A percentile compares a stretch with the other conserved stretches of the same genome.
Evolutionary conservation across 2,113 vertebrate genomes (phyloP).

Genomic region (Lycocorax pyrrhopterus): DNA sequence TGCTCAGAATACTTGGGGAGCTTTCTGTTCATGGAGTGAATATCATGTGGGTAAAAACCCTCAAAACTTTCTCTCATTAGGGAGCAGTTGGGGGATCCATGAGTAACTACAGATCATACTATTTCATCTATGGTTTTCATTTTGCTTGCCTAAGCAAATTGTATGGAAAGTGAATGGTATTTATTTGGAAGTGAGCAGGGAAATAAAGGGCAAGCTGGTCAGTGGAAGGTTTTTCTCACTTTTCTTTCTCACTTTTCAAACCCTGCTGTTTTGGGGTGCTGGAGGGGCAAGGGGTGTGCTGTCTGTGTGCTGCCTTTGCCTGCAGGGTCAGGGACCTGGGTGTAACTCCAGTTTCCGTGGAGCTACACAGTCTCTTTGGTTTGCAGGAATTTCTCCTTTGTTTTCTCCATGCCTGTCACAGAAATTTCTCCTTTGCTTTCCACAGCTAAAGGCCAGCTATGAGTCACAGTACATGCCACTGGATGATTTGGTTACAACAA

Average conservation of each 20-base stretch:
- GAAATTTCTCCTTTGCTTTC: background rate
- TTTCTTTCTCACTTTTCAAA: background rate
- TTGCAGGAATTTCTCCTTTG: background rate
- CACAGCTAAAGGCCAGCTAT: background rate
- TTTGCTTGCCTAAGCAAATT: background rate
- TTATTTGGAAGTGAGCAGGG: background rate
- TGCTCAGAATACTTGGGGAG: background rate
- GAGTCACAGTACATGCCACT: rapidly evolving
- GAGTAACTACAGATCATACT: background rate
- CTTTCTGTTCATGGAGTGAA: background rate
- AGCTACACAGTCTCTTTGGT: background rate
- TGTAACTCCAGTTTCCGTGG: rapidly evolving
- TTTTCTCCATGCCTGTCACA: background rate
- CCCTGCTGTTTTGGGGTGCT: background rate
- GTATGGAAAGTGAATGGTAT: background rate
- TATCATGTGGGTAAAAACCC: background rate
- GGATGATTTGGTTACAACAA: background rate
- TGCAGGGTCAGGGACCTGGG: background rate
- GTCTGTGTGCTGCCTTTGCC: background rate
- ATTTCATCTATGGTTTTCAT: background rate
- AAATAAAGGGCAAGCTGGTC: background rate
- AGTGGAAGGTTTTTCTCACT: background rate
- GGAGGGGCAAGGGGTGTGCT: rapidly evolving
- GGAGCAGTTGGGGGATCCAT: background rate
- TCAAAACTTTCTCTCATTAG: background rate